phyloP scores from a whole-genome alignment of 1,140 invertebrate genomes.

The Ephestia elutella region DNA sequence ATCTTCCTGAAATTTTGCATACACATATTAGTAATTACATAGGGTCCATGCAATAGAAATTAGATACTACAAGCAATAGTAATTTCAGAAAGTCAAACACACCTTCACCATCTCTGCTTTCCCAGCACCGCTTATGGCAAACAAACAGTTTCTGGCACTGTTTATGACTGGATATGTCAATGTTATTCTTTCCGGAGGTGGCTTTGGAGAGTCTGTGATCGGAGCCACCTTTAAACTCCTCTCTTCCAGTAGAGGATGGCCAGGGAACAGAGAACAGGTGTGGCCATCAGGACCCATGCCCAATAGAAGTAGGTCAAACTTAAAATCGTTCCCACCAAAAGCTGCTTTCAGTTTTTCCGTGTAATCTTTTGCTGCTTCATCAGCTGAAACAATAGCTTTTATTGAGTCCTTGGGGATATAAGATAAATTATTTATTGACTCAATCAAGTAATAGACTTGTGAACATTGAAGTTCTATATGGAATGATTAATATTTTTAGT shows the following conservation, averaged over 20 bases:
- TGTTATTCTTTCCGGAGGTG: conserved; percentile 92
- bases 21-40: too few relatives aligned
- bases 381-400: conserved; percentile 73
- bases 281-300: conserved; percentile 99
- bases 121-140: conserved; percentile 86
- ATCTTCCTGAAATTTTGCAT: too few relatives aligned
- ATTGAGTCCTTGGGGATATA: too few relatives aligned
- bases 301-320: conserved; percentile 92
- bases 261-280: conserved; percentile 97
- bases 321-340: conserved; percentile 77
- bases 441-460: too few relatives aligned
- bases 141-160: conserved; percentile 87
- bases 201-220: conserved; percentile 96
- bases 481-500: too few relatives aligned
- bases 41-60: too few relatives aligned
- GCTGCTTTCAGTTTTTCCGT: conserved; percentile 78
- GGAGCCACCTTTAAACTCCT: conserved; percentile 83
- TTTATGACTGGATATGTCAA: conserved; percentile 95
- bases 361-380: conserved; percentile 89
- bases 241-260: conserved; percentile 83
- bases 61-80: too few relatives aligned
- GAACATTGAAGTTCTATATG: too few relatives aligned
- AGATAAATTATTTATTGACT: too few relatives aligned
- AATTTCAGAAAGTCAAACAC: too few relatives aligned
- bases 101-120: conserved; percentile 95